Evolutionary conservation across 1,140 invertebrate species (phyloP).

Genomic region (Spodoptera litura): DNA sequence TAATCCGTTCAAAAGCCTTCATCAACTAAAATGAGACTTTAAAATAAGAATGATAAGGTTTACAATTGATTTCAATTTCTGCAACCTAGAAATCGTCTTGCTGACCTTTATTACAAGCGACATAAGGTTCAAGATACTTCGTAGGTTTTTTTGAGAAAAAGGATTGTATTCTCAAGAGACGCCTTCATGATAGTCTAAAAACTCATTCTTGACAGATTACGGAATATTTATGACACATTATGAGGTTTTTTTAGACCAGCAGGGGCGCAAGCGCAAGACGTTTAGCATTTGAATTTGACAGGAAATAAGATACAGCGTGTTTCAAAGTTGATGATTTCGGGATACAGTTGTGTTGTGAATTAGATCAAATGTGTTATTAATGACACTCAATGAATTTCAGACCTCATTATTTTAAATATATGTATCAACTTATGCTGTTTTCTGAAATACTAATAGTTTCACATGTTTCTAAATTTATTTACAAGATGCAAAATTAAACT

Average conservation of each 20-base stretch:
- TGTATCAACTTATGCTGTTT: too few species aligned
- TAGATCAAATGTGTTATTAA: not conserved
- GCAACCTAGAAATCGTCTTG: not conserved
- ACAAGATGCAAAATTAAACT: too few species aligned
- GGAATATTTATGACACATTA: constrained; percentile 73
- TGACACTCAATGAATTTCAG: not conserved
- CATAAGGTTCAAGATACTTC: constrained; percentile 39
- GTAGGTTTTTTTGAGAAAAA: not conserved
- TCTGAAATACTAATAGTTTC: too few species aligned
- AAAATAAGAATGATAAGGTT: not conserved
- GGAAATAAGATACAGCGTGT: constrained; percentile 57
- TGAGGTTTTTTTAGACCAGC: constrained; percentile 62
- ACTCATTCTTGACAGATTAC: constrained; percentile 71
- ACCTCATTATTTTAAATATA: not conserved
- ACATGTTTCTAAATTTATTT: too few species aligned
- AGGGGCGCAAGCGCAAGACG: constrained; percentile 51
- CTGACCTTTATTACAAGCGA: not conserved
- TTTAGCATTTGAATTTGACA: constrained; percentile 56
- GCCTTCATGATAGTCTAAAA: constrained; percentile 58
- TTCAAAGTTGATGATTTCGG: not conserved
- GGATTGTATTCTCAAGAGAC: constrained; percentile 59
- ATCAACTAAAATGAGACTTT: not conserved
- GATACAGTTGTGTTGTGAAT: not conserved
- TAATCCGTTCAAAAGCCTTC: constrained; percentile 27
- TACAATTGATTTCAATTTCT: not conserved